A percentile compares a stretch with the other conserved stretches of the same genome.
phyloP scores from a whole-genome alignment of 2,797 vertebrate genomes.

The Sciaenops ocellatus region DNA sequence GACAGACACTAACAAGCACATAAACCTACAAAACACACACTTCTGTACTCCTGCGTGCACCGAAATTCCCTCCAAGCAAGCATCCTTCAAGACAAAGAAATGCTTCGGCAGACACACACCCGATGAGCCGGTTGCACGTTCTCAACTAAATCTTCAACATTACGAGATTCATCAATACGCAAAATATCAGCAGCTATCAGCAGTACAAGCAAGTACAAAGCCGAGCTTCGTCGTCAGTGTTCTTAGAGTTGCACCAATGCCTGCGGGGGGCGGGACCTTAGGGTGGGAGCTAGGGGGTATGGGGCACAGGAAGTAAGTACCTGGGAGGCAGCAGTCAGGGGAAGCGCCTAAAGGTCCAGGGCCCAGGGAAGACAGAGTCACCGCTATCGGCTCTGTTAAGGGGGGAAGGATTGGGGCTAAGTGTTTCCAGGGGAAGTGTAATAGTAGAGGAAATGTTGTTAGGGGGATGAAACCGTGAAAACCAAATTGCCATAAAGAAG shows the following conservation, averaged over 20 bases:
- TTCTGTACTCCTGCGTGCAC: conserved; percentile 38
- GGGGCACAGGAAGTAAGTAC: conserved; percentile 79
- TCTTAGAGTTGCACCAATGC: conserved; percentile 77
- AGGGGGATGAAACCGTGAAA: conserved; percentile 46
- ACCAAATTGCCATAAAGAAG: conserved; percentile 1
- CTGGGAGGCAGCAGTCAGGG: conserved; percentile 83
- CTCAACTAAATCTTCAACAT: neutral
- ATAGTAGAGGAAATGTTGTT: conserved; percentile 55
- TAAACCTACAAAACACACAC: conserved; percentile 51
- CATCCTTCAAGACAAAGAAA: conserved; percentile 59
- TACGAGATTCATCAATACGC: conserved; percentile 15
- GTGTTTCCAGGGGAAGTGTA: conserved; percentile 72
- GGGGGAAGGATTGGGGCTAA: conserved; percentile 64
- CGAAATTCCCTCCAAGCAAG: conserved; percentile 58
- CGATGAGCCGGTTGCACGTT: conserved; percentile 6
- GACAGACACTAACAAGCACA: conserved; percentile 53
- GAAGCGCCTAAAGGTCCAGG: conserved; percentile 85
- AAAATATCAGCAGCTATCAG: conserved; percentile 54
- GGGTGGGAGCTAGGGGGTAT: conserved; percentile 72
- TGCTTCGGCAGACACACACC: conserved; percentile 20
- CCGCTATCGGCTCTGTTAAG: conserved; percentile 69
- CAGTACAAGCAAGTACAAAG: conserved; percentile 60
- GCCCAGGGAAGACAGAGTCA: conserved; percentile 75
- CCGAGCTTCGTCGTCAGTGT: conserved; percentile 26
- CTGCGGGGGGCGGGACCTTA: conserved; percentile 71